Conservation (phyloP, 2,113 vertebrate species). For the Oreotrochilus melanogaster region DNA sequence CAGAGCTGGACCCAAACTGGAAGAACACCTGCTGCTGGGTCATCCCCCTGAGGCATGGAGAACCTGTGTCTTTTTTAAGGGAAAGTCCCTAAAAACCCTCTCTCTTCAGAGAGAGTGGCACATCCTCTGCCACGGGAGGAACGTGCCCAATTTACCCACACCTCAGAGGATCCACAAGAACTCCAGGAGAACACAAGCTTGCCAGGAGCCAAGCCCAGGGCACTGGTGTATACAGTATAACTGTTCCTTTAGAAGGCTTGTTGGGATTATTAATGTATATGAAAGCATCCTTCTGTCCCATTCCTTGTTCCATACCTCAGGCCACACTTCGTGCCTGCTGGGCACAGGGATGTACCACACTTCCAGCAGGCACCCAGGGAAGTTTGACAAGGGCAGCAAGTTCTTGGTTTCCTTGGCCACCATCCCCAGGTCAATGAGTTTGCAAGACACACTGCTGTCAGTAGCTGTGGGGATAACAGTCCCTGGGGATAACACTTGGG, state of each 20-base stretch:
- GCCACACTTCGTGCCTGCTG: accelerated
- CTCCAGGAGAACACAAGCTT: background rate
- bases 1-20: background rate
- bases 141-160: background rate
- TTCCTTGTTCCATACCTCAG: background rate
- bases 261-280: background rate
- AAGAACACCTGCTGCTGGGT: background rate
- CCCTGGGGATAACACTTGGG: background rate
- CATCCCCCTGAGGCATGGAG: background rate
- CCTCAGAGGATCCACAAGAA: background rate
- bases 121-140: background rate
- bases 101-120: background rate
- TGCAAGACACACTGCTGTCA: background rate
- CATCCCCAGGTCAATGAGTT: background rate
- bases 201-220: accelerated
- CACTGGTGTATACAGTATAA: background rate
- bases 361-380: background rate
- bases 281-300: background rate
- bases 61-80: background rate
- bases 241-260: background rate
- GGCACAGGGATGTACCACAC: background rate
- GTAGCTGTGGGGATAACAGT: background rate
- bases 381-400: background rate
- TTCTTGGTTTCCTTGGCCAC: background rate
- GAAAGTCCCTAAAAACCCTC: background rate